Evolutionary conservation across 2,797 vertebrate species (phyloP), one percentile per base, ranked within the genome.

Genomic region (Manis pentadactyla): DNA sequence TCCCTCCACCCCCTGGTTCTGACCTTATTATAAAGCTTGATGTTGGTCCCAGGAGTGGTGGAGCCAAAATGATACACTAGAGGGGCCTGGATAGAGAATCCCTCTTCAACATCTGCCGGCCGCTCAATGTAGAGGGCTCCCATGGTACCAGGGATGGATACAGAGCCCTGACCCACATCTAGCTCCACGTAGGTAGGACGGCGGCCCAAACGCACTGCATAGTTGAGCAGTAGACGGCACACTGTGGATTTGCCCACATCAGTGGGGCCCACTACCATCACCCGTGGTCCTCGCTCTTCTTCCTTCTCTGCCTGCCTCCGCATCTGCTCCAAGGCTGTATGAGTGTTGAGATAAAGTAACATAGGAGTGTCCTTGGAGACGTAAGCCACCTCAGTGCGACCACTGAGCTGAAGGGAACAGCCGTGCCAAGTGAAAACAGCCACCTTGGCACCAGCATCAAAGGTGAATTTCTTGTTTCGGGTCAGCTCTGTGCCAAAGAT

Each of bases 21-120:
- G 82, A 99, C 99, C 99, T 99, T 99, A 95, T 99, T 99, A 98
- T 99, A 99, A 87, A 99, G 99, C 98, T 99, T 99, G 97, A 99
- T 99, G 98, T 99, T 99, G 90, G 99, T 99, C 75, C 99, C 99
- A 0, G 99, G 99, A 4, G 99, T 99, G 34, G 99, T 99, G 27
- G 99, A 99, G 71, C 99, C 99, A 74, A 99, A 99, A 98, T 99
- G 99, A 97, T 99, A 99, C 25, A 99, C 99, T 12, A 99, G 98
- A 0, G 99, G 99, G 59, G 99, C 99, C 98, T 99, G 99, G 37
- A 99, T 99, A 1, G 99, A 99, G 98, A 99, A 99, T 31, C 99
- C 99, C 97, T 99, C 99, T 98, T 99, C 99, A 59, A 99, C 99
- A 0, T 99, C 99, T 3, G 99, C 99, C 0, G 99, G 99, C 31